Evolutionary conservation across 2,797 vertebrate genomes (phyloP).

Genomic region (Menidia menidia): DNA sequence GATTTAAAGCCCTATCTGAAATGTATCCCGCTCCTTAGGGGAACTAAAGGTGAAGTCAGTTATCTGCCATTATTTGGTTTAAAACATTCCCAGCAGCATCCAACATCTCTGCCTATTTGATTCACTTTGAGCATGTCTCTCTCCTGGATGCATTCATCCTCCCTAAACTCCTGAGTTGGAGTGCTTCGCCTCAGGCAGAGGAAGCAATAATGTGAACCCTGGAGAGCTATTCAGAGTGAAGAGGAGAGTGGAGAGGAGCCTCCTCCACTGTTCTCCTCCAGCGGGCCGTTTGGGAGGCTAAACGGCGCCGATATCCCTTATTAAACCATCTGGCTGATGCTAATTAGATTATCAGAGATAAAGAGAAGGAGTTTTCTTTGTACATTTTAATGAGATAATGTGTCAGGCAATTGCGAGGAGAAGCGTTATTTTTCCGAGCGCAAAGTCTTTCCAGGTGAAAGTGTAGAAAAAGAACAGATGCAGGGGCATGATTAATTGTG

Average conservation of each 20-base stretch:
- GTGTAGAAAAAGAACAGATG: slow-evolving; percentile 81
- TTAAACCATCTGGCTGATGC: slow-evolving; percentile 90
- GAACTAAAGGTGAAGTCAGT: slow-evolving; percentile 77
- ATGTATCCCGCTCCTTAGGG: slow-evolving; percentile 69
- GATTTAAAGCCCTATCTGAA: slow-evolving; percentile 70
- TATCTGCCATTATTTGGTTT: slow-evolving; percentile 83
- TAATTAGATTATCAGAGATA: slow-evolving; percentile 91
- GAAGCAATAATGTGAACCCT: slow-evolving; percentile 88
- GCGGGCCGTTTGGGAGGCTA: slow-evolving; percentile 87
- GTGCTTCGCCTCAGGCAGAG: slow-evolving; percentile 86
- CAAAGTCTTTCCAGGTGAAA: slow-evolving; percentile 82
- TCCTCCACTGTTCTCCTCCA: slow-evolving; percentile 82
- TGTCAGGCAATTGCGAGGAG: slow-evolving; percentile 82
- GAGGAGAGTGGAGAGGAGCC: slow-evolving; percentile 78
- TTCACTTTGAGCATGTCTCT: slow-evolving; percentile 81
- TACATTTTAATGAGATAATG: slow-evolving; percentile 90
- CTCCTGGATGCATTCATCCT: slow-evolving; percentile 84
- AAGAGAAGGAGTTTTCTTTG: slow-evolving; percentile 89
- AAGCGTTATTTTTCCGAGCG: slow-evolving; percentile 73
- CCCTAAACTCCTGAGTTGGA: slow-evolving; percentile 84
- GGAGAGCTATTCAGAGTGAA: slow-evolving; percentile 86
- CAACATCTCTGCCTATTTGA: slow-evolving; percentile 81
- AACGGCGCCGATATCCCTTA: slow-evolving; percentile 86
- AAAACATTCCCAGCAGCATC: slow-evolving; percentile 81
- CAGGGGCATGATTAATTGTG: slow-evolving; percentile 80